Percentiles rank a stretch among this genome's conserved stretches.
Evolutionary conservation across 2,888 invertebrate species (phyloP).

Genomic region (Erannis defoliaria): DNA sequence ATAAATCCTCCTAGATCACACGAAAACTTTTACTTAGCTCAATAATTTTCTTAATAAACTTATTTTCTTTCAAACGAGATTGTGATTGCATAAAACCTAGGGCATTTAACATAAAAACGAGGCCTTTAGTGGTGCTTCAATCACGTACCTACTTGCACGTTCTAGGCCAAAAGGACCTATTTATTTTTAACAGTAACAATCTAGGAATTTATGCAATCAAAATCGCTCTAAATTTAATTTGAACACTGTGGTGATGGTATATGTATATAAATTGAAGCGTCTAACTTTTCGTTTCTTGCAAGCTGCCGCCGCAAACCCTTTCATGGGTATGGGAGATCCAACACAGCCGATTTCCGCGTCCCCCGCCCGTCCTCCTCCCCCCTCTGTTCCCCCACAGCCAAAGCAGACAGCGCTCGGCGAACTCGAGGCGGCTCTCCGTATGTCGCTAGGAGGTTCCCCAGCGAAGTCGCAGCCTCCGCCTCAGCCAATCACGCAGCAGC

Average conservation of each 20-base stretch:
- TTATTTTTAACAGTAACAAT: too few relatives aligned
- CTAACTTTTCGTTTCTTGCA: conserved; percentile 66
- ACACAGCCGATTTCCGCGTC: conserved; percentile 77
- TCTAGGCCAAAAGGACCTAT: not conserved
- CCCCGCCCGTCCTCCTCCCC: conserved; percentile 85
- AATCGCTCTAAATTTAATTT: conserved; percentile 27
- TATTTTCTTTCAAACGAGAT: conserved; percentile 26
- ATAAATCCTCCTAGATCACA: conserved; percentile 28
- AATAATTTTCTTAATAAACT: conserved; percentile 44
- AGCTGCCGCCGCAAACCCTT: conserved; percentile 88
- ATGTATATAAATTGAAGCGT: conserved; percentile 39
- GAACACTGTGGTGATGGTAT: conserved; percentile 50
- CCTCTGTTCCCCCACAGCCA: conserved; percentile 71
- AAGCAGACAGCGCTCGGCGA: conserved; percentile 90
- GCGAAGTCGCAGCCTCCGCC: conserved; percentile 72
- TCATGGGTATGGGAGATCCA: conserved; percentile 88
- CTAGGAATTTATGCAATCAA: conserved; percentile 21
- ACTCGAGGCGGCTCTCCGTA: conserved; percentile 89
- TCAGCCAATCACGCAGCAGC: conserved; percentile 73
- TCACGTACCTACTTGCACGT: too few relatives aligned
- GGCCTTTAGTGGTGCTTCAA: too few relatives aligned
- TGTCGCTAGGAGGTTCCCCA: conserved; percentile 89
- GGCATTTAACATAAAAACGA: too few relatives aligned
- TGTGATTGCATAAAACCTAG: conserved; percentile 21
- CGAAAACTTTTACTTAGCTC: conserved; percentile 45